Evolutionary conservation across 2,888 invertebrate species (phyloP).

Genomic region (Linnaemya vulpina): DNA sequence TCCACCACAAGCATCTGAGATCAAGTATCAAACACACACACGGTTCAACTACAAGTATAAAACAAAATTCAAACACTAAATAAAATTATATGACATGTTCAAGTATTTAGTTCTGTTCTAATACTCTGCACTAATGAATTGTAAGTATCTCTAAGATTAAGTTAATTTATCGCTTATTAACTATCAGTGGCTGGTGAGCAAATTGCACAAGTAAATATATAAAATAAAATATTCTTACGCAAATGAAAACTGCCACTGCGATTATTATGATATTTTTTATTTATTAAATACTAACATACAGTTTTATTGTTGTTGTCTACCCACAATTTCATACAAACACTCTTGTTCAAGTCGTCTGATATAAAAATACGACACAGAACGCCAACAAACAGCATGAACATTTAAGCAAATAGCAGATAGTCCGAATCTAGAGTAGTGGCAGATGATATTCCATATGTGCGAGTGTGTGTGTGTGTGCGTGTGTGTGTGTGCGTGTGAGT

Average conservation of each 20-base stretch:
- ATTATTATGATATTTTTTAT: neutral
- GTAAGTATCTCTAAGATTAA: constrained; percentile 67
- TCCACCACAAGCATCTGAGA: neutral
- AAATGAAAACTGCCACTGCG: constrained; percentile 9
- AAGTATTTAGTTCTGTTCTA: constrained; percentile 34
- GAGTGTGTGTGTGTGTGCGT: no score
- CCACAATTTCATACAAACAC: neutral
- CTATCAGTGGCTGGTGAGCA: constrained; percentile 47
- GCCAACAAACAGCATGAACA: constrained; percentile 16
- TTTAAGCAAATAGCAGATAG: constrained; percentile 8
- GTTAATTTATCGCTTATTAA: constrained; percentile 63
- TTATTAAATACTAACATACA: neutral
- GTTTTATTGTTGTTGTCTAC: no score
- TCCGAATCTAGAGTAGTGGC: no score
- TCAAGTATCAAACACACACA: constrained; percentile 4
- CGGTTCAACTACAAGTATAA: neutral
- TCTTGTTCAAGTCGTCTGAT: constrained; percentile 8
- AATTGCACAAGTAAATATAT: constrained; percentile 34
- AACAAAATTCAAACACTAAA: constrained; percentile 12
- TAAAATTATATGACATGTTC: constrained; percentile 21
- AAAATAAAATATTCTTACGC: constrained; percentile 26
- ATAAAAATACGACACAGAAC: neutral
- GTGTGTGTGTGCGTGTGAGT: neutral
- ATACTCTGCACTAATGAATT: constrained; percentile 54
- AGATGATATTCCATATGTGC: no score